Base-by-base conservation (phyloP, 1,140 invertebrate species). In the Hydropsyche tenuis region DNA sequence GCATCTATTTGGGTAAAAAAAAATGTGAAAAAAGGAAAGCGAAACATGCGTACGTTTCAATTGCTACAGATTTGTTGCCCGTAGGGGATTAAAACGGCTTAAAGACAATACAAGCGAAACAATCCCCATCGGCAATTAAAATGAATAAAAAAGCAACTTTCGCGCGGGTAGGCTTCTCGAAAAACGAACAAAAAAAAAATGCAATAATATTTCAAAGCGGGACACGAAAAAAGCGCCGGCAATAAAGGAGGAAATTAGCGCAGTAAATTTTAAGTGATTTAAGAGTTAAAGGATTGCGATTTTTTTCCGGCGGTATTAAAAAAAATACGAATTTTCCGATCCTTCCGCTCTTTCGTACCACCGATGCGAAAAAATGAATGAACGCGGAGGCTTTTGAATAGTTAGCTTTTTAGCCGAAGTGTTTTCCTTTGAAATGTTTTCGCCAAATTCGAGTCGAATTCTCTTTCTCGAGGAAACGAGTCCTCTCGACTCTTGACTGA, bases 241-340 rank as follows among this genome's bases (percentile, higher is more conserved):
- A 56, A 46, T 27, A 70, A 70, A 70, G 25, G 43, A 37, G 27
- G 68, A 70, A 70, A 70, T 70, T 70, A 70, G 68, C 68, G 46
- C 68, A 56, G 68, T 70, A 70, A 70, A 70, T 70, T 70, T 37
- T 37, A 70, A 70, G 48, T 53, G 68, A 70, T 70, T 70, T 70
- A 70, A 70, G 63, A 65, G 63, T 65, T 65, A 43, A 45, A 45
- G 63, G 63, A 65, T 65, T 65, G 63, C 63, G 12, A 22, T 45
- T 65, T 65, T 30, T 63, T 42, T 42, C 63, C 14, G 37, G n/a
- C 16, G 53, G 23, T 7, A 53, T 53, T 7, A 63, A 60, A 25
- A 60, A 60, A 25, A 12, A 60, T 14, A 9, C 11, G 56, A 60
- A 60, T 60, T 60, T 12, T 60, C 22, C 23, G 9, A 12, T 20